phyloP scores from a whole-genome alignment of 2,888 invertebrate species.

The Kryphioiulus occultus region DNA sequence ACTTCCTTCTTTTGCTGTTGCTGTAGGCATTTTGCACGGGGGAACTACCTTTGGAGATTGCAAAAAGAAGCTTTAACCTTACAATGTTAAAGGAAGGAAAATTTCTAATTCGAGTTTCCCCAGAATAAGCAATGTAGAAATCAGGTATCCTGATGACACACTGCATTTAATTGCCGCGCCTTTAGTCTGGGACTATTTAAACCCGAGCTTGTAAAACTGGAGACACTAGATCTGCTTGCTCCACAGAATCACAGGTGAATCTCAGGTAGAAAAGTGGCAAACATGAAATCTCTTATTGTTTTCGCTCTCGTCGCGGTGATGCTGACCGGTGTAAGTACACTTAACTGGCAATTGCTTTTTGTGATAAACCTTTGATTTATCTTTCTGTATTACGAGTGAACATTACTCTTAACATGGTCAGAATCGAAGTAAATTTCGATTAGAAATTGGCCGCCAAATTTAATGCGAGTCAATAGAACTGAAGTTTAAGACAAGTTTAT shows the following conservation, averaged over 20 bases:
- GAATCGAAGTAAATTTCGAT: no score
- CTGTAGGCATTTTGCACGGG: background rate
- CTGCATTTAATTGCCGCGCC: no score
- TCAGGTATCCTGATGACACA: background rate
- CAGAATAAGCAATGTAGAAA: background rate
- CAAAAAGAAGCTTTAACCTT: background rate
- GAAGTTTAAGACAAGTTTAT: background rate
- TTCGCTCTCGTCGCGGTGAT: background rate
- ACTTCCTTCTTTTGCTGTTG: background rate
- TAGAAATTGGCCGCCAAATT: no score
- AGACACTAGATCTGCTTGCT: background rate
- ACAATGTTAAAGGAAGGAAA: constrained; percentile 16
- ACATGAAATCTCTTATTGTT: background rate
- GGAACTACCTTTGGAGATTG: background rate
- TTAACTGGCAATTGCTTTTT: background rate
- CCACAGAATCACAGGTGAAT: background rate
- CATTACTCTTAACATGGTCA: no score
- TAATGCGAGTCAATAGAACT: no score
- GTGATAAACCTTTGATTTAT: no score
- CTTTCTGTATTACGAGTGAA: no score
- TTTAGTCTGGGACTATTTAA: background rate
- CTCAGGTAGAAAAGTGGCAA: background rate
- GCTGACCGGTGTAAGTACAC: background rate
- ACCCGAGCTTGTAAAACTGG: background rate
- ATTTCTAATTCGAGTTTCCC: background rate